Percentiles rank a stretch among this genome's conserved stretches.
Conservation (phyloP, 64 coral and sea anemone genomes). For the Hydrozoanthus tunicans region DNA sequence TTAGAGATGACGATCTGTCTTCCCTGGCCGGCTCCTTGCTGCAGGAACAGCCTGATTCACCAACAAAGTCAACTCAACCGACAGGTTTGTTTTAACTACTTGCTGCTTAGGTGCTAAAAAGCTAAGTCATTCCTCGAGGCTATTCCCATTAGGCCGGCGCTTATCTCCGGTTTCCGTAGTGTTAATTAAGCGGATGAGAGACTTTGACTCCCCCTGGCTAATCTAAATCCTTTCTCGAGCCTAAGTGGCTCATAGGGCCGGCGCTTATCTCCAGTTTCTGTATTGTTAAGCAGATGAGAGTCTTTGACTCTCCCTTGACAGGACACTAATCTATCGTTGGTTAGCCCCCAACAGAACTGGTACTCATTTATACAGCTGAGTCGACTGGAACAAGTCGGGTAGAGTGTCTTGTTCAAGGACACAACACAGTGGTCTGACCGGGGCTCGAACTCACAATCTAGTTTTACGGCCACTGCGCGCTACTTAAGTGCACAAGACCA, state of each 20-base stretch:
- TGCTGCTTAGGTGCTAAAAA: background rate
- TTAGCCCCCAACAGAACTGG: too few species aligned
- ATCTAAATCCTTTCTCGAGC: too few species aligned
- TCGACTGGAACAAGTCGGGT: too few species aligned
- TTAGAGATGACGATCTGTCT: conserved; percentile 38
- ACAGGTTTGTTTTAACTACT: background rate
- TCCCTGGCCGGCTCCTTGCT: conserved; percentile 40
- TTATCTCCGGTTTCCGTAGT: background rate
- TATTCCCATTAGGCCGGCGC: background rate
- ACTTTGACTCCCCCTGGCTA: too few species aligned
- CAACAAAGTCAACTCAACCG: conserved; percentile 18
- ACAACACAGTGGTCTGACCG: background rate
- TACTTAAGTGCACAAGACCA: background rate
- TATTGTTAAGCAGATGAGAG: too few species aligned
- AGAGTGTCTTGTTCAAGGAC: background rate
- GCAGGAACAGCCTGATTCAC: conserved; percentile 31
- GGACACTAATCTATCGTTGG: too few species aligned
- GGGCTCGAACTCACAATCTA: background rate
- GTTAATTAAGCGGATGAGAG: too few species aligned
- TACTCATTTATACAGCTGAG: too few species aligned
- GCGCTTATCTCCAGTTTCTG: too few species aligned
- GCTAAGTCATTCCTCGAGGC: background rate
- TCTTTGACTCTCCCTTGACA: too few species aligned
- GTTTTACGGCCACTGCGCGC: too few species aligned
- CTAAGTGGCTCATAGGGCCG: too few species aligned